Conservation (phyloP, 1,140 invertebrate species). For the Panulirus ornatus region DNA sequence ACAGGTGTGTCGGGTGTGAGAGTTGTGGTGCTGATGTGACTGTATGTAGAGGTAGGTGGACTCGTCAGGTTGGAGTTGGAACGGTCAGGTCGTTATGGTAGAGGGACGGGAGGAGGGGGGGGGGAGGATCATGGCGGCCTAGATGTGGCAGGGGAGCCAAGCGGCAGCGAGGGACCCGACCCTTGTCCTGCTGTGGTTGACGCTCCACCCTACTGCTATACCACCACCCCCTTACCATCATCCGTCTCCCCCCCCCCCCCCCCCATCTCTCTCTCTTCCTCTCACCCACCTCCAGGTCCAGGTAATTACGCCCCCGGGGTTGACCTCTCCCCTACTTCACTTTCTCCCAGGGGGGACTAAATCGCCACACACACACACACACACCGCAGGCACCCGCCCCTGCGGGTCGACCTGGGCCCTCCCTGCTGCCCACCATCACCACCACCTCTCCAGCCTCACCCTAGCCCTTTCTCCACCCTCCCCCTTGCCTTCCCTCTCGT, state of each 20-base stretch:
- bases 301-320: constrained; percentile 51
- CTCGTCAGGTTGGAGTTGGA: not conserved
- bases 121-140: not conserved
- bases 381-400: not conserved
- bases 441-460: too few species aligned
- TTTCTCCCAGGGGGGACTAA: constrained; percentile 57
- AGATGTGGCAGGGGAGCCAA: not conserved
- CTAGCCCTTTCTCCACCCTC: too few species aligned
- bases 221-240: not conserved
- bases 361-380: constrained; percentile 20
- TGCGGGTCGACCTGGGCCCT: not conserved
- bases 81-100: not conserved
- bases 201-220: not conserved
- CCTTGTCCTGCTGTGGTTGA: not conserved
- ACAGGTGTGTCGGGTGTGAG: too few species aligned
- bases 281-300: not conserved
- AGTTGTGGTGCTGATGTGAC: too few species aligned
- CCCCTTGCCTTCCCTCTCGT: too few species aligned
- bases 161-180: not conserved
- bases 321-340: constrained; percentile 66
- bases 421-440: too few species aligned
- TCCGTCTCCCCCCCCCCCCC: not conserved
- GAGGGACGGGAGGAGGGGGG: not conserved
- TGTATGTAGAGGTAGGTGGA: too few species aligned
- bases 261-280: not conserved